Base-by-base conservation (phyloP, 2,113 vertebrate species). In the Hydrochoerus hydrochaeris region DNA sequence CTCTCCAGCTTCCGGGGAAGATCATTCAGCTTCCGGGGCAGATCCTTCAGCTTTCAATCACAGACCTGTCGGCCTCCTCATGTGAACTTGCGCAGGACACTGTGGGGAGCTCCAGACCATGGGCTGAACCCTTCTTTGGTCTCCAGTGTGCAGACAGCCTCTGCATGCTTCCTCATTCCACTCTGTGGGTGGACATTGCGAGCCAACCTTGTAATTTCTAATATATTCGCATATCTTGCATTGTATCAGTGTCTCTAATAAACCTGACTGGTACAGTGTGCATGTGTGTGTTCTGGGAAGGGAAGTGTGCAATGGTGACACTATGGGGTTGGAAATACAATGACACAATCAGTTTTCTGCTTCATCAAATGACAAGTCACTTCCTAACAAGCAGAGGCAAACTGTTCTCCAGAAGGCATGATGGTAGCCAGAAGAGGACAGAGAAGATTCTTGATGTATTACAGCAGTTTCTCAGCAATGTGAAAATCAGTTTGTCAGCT, bases 261-360 rank as follows among this genome's bases (percentile, higher is more conserved):
- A 69, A 20, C 26, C 60, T 62, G 60, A 62, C 24, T 26, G 60
- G 11, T 28, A 62, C 9, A 62, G 54, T 28, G 32, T 38, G 16
- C 41, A 1, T n/a, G 35, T 75, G 20, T 67, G 0, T 35, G 11
- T n/a, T 41, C 5, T 13, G 19, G 7, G 0, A 16, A 38, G 14
- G 5, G 22, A 52, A 19, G 3, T 19, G 16, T 44, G 63, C 65
- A 12, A 26, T 32, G 5, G 26, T 63, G 13, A 49, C 17, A 19
- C 10, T 13, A 9, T 0, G 0, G 54, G 12, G 57, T 73, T 87
- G 7, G 12, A 58, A 57, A 92, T 57, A 77, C 44, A 82, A 30
- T 57, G 44, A 62, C 73, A 60, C 38, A 77, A 57, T 69, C 41
- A 71, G 16, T 73, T 93, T 73, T 9, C 17, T 86, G 38, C 32